Evolutionary conservation across 2,113 vertebrate species (phyloP).

Genomic region (Promerops cafer): DNA sequence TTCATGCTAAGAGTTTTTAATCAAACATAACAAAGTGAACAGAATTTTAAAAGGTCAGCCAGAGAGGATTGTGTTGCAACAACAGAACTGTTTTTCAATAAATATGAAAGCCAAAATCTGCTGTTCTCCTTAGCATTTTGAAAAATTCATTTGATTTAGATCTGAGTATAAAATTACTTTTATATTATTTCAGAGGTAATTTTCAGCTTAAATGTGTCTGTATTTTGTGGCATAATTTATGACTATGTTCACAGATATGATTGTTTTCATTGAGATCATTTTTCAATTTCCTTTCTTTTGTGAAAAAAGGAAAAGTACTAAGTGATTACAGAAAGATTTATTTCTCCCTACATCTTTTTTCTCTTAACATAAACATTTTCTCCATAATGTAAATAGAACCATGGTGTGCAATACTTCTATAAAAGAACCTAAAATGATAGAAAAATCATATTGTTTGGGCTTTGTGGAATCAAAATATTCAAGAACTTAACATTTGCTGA

Average conservation of each 20-base stretch:
- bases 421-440: neutral
- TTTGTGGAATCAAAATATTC: neutral
- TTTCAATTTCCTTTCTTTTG: neutral
- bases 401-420: neutral
- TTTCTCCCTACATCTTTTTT: neutral
- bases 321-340: neutral
- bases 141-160: constrained; percentile 55
- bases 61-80: neutral
- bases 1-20: neutral
- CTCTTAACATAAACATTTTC: neutral
- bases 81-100: constrained; percentile 46
- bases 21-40: neutral
- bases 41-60: neutral
- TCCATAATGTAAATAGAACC: neutral
- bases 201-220: constrained; percentile 24
- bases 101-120: constrained; percentile 51
- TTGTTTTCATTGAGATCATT: constrained; percentile 18
- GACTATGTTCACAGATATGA: neutral
- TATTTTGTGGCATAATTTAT: constrained; percentile 27
- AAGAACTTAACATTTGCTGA: neutral
- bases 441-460: neutral
- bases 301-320: neutral
- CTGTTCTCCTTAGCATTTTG: constrained; percentile 1
- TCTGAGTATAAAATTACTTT: constrained; percentile 39
- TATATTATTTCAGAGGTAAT: constrained; percentile 47